These are phyloP conservation scores for Cancer borealis DNA, from an alignment of 2,888 invertebrate species.

Conservation along the genomic window DNA sequence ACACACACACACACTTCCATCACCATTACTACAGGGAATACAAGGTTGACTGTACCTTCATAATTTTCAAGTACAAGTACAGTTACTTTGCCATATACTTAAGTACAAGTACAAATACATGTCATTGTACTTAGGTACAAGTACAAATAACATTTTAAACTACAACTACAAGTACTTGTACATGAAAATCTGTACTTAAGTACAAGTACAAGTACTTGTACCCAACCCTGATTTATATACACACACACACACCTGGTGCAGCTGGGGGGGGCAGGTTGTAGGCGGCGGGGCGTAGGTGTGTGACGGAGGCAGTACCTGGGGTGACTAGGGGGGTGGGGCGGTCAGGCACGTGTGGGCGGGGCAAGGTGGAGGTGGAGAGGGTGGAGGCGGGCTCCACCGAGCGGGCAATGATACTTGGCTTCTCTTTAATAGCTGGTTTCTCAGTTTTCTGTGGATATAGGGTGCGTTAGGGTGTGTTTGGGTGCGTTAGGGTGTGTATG, in stretches of 20 bases:
- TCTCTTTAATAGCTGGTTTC: background rate
- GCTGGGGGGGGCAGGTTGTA: background rate
- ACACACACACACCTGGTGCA: background rate
- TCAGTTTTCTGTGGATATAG: background rate
- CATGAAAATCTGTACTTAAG: no score
- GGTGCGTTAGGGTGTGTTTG: background rate
- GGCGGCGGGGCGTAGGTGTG: background rate
- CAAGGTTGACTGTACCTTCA: no score
- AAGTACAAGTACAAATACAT: no score
- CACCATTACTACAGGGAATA: no score
- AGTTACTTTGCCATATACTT: no score
- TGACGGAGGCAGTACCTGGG: background rate
- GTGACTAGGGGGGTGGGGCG: background rate
- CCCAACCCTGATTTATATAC: background rate
- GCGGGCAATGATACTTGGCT: background rate
- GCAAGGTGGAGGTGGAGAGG: background rate
- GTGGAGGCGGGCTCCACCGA: background rate
- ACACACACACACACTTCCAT: no score
- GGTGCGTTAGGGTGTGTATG: no score
- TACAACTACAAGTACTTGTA: no score
- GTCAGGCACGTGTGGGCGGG: background rate
- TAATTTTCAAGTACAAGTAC: no score
- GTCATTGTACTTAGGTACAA: no score
- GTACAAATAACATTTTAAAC: no score
- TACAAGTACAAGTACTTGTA: background rate